Conservation (phyloP, 2,797 vertebrate species). For the Mormyrus hasselquistii region DNA sequence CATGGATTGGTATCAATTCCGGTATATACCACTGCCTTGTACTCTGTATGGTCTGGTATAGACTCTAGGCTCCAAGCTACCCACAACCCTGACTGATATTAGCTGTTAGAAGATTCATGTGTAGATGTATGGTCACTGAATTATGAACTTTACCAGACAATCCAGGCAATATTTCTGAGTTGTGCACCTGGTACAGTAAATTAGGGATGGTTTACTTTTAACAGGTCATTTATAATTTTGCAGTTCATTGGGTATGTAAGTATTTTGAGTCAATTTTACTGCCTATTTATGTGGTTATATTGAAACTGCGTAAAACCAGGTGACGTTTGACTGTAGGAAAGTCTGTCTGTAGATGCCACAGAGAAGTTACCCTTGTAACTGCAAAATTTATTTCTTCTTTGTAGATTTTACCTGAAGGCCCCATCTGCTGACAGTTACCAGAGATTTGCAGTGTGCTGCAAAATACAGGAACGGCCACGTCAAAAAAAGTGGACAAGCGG, state of each 20-base stretch:
- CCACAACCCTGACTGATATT: not conserved
- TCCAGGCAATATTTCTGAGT: not conserved
- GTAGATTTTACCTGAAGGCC: not conserved
- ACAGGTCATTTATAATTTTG: not conserved
- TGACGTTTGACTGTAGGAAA: not conserved
- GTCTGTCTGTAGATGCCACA: not conserved
- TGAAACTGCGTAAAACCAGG: not conserved
- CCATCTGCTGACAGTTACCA: not conserved
- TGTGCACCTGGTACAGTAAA: not conserved
- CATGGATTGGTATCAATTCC: not conserved
- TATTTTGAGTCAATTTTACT: not conserved
- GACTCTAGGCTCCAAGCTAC: not conserved
- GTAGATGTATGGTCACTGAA: not conserved
- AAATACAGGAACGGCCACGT: constrained; percentile 45
- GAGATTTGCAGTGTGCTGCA: constrained; percentile 29
- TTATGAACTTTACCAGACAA: not conserved
- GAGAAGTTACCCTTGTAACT: not conserved
- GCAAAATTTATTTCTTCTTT: not conserved
- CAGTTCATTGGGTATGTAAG: not conserved
- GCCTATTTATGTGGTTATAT: not conserved
- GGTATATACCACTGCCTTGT: not conserved
- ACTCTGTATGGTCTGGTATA: not conserved
- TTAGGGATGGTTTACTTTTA: not conserved
- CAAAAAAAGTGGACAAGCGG: constrained; percentile 44
- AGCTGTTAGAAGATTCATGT: not conserved